Percentiles rank a stretch among this genome's conserved stretches.
These are phyloP conservation scores for Pygathrix nemaeus DNA, from an alignment of 2,113 vertebrate genomes.

Conservation along the genomic window DNA sequence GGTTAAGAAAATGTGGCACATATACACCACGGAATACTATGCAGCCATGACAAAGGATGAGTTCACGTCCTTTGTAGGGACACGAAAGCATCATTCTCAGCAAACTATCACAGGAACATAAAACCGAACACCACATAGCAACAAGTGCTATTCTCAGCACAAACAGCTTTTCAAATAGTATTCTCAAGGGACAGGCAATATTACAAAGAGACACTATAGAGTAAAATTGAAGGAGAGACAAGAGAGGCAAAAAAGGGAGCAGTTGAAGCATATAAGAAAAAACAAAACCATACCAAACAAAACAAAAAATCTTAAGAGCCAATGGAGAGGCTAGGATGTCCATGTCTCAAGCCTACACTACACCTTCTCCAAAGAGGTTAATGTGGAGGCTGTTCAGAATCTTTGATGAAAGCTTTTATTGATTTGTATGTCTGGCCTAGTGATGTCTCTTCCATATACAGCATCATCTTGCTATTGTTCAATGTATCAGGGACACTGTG, in stretches of 20 bases:
- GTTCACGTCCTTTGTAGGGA: too few relatives aligned
- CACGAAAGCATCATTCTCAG: too few relatives aligned
- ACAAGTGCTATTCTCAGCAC: background rate
- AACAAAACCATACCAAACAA: background rate
- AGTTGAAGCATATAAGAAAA: background rate
- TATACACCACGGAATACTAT: too few relatives aligned
- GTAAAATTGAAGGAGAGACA: background rate
- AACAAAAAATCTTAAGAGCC: background rate
- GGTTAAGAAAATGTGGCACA: too few relatives aligned
- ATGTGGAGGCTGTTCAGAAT: background rate
- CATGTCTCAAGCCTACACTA: background rate
- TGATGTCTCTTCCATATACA: background rate
- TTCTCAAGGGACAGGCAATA: background rate
- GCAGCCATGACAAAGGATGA: too few relatives aligned
- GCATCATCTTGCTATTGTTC: background rate
- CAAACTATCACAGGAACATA: too few relatives aligned
- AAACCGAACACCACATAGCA: background rate
- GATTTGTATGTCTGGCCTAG: background rate
- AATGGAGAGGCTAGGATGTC: background rate
- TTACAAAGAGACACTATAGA: background rate
- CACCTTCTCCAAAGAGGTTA: background rate
- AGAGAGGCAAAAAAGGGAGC: background rate
- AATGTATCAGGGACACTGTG: background rate
- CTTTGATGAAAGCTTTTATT: background rate
- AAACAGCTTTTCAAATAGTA: slow-evolving; percentile 44